Evolutionary conservation across 2,797 vertebrate species (phyloP).

Genomic region (Uromys caudimaculatus): DNA sequence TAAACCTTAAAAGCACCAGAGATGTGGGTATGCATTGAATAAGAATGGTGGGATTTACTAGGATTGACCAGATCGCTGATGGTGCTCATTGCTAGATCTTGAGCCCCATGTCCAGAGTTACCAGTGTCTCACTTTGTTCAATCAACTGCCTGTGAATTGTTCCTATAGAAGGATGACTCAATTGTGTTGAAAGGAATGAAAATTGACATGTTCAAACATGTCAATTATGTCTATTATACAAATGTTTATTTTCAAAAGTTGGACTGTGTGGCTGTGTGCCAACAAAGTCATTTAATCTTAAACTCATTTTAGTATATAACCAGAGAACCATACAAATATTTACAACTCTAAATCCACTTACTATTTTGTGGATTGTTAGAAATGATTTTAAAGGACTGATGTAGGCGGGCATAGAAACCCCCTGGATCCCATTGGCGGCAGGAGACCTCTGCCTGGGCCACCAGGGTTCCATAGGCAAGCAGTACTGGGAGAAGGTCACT

Average conservation of each 20-base stretch:
- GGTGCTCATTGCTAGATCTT: background rate
- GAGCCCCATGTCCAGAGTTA: background rate
- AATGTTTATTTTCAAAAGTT: conserved; percentile 1
- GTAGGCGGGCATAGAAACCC: no score
- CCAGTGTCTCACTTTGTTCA: background rate
- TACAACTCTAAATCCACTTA: background rate
- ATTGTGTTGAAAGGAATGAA: background rate
- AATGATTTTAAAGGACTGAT: background rate
- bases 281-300: background rate
- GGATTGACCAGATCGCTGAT: background rate
- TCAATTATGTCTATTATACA: background rate
- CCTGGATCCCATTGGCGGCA: no score
- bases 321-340: background rate
- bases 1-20: background rate
- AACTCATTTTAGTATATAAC: background rate
- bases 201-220: background rate
- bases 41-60: background rate
- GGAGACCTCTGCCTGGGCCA: no score
- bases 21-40: background rate
- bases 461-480: no score
- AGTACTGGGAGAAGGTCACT: no score
- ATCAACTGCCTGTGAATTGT: background rate
- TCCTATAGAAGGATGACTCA: background rate
- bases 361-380: background rate
- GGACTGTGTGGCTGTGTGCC: background rate